Evolutionary conservation across 2,797 vertebrate genomes (phyloP).

Genomic region (Cyclura pinguis): DNA sequence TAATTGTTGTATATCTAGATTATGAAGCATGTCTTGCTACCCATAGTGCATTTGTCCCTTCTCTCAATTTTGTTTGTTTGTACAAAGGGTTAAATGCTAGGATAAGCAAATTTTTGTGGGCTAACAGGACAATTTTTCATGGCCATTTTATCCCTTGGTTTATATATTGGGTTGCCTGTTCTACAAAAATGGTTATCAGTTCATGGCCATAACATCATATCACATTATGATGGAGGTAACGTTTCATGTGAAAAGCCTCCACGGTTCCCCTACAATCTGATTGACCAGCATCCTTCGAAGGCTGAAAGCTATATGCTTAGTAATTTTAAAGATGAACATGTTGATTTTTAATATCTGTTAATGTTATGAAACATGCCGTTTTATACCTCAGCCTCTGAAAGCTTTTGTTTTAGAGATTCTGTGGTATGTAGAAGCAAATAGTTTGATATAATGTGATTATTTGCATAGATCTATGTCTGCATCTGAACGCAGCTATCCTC

Average conservation of each 20-base stretch:
- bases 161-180: too few species aligned
- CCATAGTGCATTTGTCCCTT: neutral
- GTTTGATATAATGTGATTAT: neutral
- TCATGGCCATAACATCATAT: neutral
- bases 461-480: neutral
- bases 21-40: neutral
- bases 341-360: too few species aligned
- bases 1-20: constrained; percentile 2
- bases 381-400: neutral
- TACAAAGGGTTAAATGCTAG: too few species aligned
- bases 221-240: neutral
- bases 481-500: neutral
- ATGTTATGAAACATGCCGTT: neutral
- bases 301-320: too few species aligned
- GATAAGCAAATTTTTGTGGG: too few species aligned
- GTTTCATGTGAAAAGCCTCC: neutral
- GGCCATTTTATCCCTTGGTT: too few species aligned
- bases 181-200: neutral
- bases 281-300: neutral
- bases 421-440: neutral
- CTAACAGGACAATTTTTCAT: too few species aligned
- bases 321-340: too few species aligned
- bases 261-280: neutral
- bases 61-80: too few species aligned
- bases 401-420: neutral